Base-by-base conservation (phyloP, 1,140 invertebrate genomes). In the Pseudomyrmex concolor region DNA sequence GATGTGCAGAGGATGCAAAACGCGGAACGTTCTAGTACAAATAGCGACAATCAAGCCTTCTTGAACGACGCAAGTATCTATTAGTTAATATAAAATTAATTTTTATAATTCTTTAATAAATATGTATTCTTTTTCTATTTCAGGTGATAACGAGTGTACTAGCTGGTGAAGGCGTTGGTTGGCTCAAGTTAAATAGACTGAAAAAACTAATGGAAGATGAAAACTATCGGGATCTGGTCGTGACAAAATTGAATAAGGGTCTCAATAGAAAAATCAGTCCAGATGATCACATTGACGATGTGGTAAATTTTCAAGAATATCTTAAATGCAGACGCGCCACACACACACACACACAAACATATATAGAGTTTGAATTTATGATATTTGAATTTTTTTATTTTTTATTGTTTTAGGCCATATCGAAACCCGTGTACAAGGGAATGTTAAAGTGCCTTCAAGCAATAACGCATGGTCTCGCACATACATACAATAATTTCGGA, bases 131-230 rank as follows among this genome's bases (percentile, higher is more conserved):
- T 64, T 59, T 60, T 34, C 51, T 43, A 81, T 70, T 86, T 78
- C 94, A 99, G 96, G 95, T 99, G 45, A 96, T 99, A 10, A 97
- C 96, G 91, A 97, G 97, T 94, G 98, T 99, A 4, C 91, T 99
- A 64, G 97, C 98, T 63, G 99, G 99, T 10, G 98, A 99, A 95
- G 99, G 99, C 2, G 97, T 99, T 15, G 98, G 99, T 51, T 99
- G 99, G 98, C 94, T 99, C 19, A 99, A 99, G 94, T 93, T 99
- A 7, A 99, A 98, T 91, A 96, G 99, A 51, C 95, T 99, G 19
- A 98, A 98, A 91, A 99, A 99, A 92, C 94, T 99, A 5, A 99
- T 99, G 98, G 99, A 99, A 94, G 99, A 99, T 94, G 99, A 99
- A 94, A 99, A 97, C 73, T 99, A 99, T 95, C 95, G 99, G 48